Evolutionary conservation across 2,888 invertebrate genomes (phyloP).

Genomic region (Lycia hirtaria): DNA sequence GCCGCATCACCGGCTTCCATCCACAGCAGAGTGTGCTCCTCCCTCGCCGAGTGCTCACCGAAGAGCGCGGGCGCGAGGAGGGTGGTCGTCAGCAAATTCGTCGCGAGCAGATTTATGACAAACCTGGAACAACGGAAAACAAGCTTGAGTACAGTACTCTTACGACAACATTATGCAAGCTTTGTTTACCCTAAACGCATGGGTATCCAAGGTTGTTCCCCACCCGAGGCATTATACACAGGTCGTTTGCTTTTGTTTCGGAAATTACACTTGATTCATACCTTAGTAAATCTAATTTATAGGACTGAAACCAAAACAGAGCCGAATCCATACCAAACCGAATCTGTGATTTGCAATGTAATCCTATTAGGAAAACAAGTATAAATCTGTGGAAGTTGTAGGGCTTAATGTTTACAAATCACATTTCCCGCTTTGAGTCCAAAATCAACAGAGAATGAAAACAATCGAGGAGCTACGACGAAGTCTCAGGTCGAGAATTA

Average conservation of each 20-base stretch:
- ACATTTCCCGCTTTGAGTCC: conserved; percentile 38
- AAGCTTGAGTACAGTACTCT: conserved; percentile 35
- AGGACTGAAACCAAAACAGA: conserved; percentile 39
- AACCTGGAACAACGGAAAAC: conserved; percentile 84
- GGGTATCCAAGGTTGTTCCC: conserved; percentile 36
- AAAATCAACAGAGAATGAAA: conserved; percentile 38
- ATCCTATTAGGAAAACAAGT: conserved; percentile 23
- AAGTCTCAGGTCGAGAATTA: conserved; percentile 10
- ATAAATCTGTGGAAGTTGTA: conserved; percentile 19
- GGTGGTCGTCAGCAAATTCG: conserved; percentile 79
- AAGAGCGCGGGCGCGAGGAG: conserved; percentile 80
- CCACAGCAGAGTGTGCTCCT: conserved; percentile 84
- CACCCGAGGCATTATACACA: conserved; percentile 24
- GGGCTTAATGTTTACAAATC: conserved; percentile 43
- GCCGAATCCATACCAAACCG: conserved; percentile 28
- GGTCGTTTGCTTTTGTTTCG: conserved; percentile 22
- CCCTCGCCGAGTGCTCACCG: conserved; percentile 87
- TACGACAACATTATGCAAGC: conserved; percentile 41
- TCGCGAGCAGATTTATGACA: conserved; percentile 86
- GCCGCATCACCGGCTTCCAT: conserved; percentile 82
- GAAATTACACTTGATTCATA: conserved; percentile 41
- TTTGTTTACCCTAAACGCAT: conserved; percentile 31
- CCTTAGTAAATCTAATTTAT: conserved; percentile 43
- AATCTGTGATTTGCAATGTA: conserved; percentile 27
- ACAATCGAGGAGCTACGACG: conserved; percentile 7